Conservation (phyloP, 2,113 vertebrate genomes). For the Eira barbara region DNA sequence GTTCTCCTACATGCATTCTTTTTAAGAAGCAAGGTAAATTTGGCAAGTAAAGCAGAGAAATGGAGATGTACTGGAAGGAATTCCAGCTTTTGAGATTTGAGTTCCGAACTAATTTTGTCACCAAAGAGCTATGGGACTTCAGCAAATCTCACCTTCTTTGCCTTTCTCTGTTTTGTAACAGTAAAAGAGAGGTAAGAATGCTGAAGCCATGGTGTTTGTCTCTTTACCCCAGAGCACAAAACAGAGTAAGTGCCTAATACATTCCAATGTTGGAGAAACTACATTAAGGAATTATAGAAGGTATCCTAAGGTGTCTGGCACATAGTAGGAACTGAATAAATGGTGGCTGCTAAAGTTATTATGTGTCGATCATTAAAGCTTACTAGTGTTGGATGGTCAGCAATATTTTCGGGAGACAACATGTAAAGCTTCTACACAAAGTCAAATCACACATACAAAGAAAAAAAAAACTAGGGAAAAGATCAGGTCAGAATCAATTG, state of each 20-base stretch:
- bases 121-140: background rate
- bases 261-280: background rate
- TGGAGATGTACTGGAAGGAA: background rate
- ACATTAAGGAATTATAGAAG: background rate
- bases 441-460: background rate
- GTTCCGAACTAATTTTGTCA: conserved; percentile 8
- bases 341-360: background rate
- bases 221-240: background rate
- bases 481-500: background rate
- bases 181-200: background rate
- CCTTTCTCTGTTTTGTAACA: background rate
- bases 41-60: background rate
- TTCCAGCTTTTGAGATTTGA: background rate
- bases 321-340: background rate
- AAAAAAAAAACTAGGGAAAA: background rate
- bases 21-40: conserved; percentile 10
- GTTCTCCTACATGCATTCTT: background rate
- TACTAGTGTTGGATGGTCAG: background rate
- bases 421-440: background rate
- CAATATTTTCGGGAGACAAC: background rate
- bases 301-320: background rate
- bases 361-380: background rate
- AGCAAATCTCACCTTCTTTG: background rate
- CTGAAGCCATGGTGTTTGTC: background rate
- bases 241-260: background rate